phyloP scores from a whole-genome alignment of 2,888 invertebrate genomes.

The Drosophila pseudotakahashii region DNA sequence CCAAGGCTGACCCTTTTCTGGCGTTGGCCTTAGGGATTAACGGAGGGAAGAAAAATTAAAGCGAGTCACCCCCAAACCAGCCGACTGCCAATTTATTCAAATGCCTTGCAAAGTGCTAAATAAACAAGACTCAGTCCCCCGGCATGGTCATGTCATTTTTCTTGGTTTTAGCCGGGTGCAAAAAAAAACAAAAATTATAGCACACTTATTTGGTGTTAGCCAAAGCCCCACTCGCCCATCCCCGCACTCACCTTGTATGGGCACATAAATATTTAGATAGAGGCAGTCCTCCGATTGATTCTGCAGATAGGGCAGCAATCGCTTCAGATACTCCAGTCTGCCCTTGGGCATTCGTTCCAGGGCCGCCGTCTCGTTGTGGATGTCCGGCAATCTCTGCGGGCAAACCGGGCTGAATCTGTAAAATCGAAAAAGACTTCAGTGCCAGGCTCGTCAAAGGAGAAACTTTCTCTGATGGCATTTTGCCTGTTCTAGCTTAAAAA shows the following conservation, averaged over 20 bases:
- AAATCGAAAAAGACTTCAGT: slow-evolving; percentile 44
- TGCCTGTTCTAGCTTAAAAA: slow-evolving; percentile 40
- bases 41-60: slow-evolving; percentile 68
- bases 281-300: slow-evolving; percentile 99
- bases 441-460: slow-evolving; percentile 53
- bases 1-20: slow-evolving; percentile 72
- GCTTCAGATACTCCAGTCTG: slow-evolving; percentile 93
- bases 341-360: slow-evolving; percentile 94
- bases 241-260: slow-evolving; percentile 92
- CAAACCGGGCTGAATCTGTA: slow-evolving; percentile 93
- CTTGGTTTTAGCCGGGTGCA: slow-evolving; percentile 51
- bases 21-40: slow-evolving; percentile 66
- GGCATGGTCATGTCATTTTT: slow-evolving; percentile 62
- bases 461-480: slow-evolving; percentile 48
- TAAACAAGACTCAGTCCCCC: slow-evolving; percentile 71
- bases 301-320: slow-evolving; percentile 93
- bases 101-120: slow-evolving; percentile 81
- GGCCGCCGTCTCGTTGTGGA: slow-evolving; percentile 93
- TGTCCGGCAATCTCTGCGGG: slow-evolving; percentile 95
- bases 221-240: not conserved
- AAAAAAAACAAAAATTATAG: slow-evolving; percentile 34
- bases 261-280: slow-evolving; percentile 98
- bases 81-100: slow-evolving; percentile 79
- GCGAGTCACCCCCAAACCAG: slow-evolving; percentile 61
- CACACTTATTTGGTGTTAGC: slow-evolving; percentile 43